Evolutionary conservation across 2,888 invertebrate species (phyloP), one percentile per base, ranked within the genome.

Genomic region (Zygogramma bicolorata): DNA sequence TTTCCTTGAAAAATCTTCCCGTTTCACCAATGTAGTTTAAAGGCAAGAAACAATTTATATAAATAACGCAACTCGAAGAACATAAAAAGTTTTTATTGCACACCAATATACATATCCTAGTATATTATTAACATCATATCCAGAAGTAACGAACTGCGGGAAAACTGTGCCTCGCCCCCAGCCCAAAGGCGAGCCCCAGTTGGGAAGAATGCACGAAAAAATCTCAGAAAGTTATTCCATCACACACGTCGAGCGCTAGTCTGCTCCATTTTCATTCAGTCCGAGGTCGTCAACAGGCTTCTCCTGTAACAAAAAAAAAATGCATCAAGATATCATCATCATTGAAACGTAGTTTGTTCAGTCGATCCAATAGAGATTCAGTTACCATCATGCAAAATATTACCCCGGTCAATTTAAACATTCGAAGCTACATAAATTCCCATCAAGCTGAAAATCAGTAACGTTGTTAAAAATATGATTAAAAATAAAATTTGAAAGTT

Each of bases 141-240:
- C 49, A 29, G 29, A 57, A 40, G 57, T 78, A 76, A 70, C 72
- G 71, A 72, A 61, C 66, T 70, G 77, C 74, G 75, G 73, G 71
- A 71, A 46, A 71, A 72, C 15, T 61, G 29, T 71, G 77, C 71
- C 79, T 81, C 80, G 79, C 79, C 77, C 79, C 82, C 83, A 84
- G 83, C 83, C 82, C 79, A 70, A 76, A 79, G 79, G 77, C 80
- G 79, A 81, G 80, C 67, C 77, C 70, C 79, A 74, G 75, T 75
- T 40, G 57, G 70, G 66, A 73, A 73, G 76, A 63, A 79, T 27
- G 68, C 75, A 79, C 74, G 77, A 73, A 78, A 73, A 74, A 66
- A 71, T 75, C 78, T 78, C 27, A 46, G 29, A 46, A n/a, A 34
- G 61, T 38, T 49, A 62, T 62, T 42, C 18, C 78, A 77, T 81